These are phyloP conservation scores for Uropsilus gracilis DNA, from an alignment of 2,113 vertebrate genomes.

Conservation along the genomic window DNA sequence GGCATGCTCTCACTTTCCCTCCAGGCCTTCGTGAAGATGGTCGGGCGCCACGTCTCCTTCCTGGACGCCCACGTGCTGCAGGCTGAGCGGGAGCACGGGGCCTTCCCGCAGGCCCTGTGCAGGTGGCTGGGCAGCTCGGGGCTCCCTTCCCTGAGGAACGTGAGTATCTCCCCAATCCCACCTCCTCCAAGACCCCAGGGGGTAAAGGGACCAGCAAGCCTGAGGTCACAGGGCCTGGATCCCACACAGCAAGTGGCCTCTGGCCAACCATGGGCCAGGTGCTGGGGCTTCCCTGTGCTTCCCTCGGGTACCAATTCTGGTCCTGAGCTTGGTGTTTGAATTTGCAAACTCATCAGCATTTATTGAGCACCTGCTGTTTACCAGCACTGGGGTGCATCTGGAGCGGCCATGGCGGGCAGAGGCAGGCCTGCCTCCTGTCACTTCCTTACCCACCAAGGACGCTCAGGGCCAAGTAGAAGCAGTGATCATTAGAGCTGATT, in stretches of 20 bases:
- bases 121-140: conserved; percentile 61
- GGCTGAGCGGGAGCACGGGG: conserved; percentile 67
- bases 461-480: neutral
- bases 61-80: conserved; percentile 78
- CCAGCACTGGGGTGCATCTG: neutral
- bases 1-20: neutral
- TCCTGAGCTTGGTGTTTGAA: neutral
- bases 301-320: fast-evolving
- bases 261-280: neutral
- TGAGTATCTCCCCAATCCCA: conserved; percentile 64
- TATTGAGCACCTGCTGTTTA: neutral
- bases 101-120: conserved; percentile 67
- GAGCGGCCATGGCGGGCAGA: neutral
- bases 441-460: neutral
- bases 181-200: neutral
- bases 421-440: neutral
- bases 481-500: too few relatives aligned
- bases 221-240: conserved; percentile 27
- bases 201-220: neutral
- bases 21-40: conserved; percentile 85
- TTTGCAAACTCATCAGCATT: neutral
- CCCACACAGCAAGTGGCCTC: neutral
- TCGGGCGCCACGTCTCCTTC: conserved; percentile 66
- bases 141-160: conserved; percentile 51
- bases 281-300: neutral